Evolutionary conservation across 35 echinoderm and acorn worm species (phyloP).

Genomic region (Ophiothrix spiculata): DNA sequence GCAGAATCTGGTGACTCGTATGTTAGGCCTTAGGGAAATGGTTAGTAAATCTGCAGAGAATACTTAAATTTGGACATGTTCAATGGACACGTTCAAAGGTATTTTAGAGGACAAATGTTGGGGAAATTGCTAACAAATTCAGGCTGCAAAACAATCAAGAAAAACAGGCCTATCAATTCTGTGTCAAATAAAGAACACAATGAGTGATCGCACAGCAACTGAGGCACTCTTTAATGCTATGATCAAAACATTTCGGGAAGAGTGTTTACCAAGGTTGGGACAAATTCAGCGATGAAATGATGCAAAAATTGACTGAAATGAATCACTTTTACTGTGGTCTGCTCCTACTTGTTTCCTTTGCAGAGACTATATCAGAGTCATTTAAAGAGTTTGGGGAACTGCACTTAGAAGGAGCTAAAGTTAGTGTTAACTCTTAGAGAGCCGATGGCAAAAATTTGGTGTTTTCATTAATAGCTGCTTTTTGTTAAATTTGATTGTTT

Average conservation of each 20-base stretch:
- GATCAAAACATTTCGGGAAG: conserved; percentile 20
- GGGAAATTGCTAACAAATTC: not conserved
- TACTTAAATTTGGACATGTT: no score
- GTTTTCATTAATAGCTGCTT: no score
- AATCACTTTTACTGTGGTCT: conserved; percentile 47
- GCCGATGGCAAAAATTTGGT: no score
- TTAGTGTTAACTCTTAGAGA: no score
- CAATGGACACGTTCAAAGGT: not conserved
- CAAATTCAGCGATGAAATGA: not conserved
- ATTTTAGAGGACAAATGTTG: not conserved
- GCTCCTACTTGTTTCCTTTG: conserved; percentile 26
- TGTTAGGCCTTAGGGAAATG: not conserved
- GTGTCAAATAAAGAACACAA: conserved; percentile 21
- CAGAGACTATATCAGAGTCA: conserved; percentile 9
- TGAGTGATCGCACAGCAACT: conserved; percentile 47
- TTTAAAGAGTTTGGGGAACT: conserved; percentile 18
- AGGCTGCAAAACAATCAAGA: not conserved
- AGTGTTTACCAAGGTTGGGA: conserved; percentile 36
- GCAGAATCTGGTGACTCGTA: not conserved
- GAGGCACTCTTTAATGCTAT: conserved; percentile 35
- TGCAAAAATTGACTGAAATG: conserved; percentile 7
- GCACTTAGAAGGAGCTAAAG: not conserved
- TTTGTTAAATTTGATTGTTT: no score
- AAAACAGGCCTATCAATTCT: conserved; percentile 36
- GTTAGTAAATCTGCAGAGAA: not conserved